phyloP scores from a whole-genome alignment of 2,888 invertebrate species.

The Slavum lentiscoides region DNA sequence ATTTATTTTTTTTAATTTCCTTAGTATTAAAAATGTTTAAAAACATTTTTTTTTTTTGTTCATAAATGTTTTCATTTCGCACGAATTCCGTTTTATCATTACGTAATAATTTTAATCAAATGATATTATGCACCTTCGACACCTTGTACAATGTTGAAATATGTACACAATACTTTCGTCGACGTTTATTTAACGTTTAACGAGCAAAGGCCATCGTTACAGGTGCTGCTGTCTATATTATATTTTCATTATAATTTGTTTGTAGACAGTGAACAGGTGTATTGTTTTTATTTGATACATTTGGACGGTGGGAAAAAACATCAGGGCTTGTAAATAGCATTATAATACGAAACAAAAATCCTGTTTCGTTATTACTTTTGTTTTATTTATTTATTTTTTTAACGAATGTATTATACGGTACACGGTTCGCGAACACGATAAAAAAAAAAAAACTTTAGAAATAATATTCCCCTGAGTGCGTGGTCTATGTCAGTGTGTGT shows the following conservation, averaged over 20 bases:
- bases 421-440: not conserved
- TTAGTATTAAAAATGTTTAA: too few relatives aligned
- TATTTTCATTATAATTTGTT: not conserved
- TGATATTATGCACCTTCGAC: too few relatives aligned
- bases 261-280: not conserved
- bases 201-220: not conserved
- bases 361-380: conserved; percentile 1
- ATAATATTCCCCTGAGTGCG: not conserved
- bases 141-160: too few relatives aligned
- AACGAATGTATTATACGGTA: not conserved
- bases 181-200: not conserved
- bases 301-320: not conserved
- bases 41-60: too few relatives aligned
- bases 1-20: too few relatives aligned
- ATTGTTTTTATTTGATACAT: not conserved
- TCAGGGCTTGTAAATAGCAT: conserved; percentile 19
- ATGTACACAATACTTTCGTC: not conserved
- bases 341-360: not conserved
- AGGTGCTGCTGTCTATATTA: not conserved
- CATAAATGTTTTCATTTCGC: too few relatives aligned
- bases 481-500: not conserved
- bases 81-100: too few relatives aligned
- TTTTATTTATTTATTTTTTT: not conserved
- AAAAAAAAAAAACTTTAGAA: conserved; percentile 12
- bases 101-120: too few relatives aligned